phyloP scores from a whole-genome alignment of 1,140 invertebrate genomes.

The Bicyclus anynana region DNA sequence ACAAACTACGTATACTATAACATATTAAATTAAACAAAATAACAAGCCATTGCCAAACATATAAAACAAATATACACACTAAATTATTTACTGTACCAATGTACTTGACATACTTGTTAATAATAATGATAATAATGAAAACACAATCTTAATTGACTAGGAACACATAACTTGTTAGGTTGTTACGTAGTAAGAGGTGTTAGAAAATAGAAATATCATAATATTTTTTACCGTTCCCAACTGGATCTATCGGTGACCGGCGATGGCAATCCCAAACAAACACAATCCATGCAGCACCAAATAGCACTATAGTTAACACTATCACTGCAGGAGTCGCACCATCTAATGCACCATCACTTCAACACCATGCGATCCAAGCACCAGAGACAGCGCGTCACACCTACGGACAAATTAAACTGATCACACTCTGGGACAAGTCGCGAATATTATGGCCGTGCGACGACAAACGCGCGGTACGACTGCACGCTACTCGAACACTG shows the following conservation, averaged over 20 bases:
- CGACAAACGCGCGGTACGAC: slow-evolving; percentile 50
- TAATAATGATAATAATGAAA: not conserved
- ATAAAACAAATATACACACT: slow-evolving; percentile 5
- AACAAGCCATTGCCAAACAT: not conserved
- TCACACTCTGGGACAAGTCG: slow-evolving; percentile 42
- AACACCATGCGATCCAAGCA: slow-evolving; percentile 62
- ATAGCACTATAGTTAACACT: slow-evolving; percentile 71
- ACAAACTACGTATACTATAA: not conserved
- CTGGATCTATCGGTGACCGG: slow-evolving; percentile 64
- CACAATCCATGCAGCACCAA: slow-evolving; percentile 74
- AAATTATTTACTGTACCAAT: not conserved
- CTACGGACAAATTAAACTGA: slow-evolving; percentile 63
- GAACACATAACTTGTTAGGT: no score
- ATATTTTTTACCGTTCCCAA: slow-evolving; percentile 59
- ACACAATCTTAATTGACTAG: not conserved
- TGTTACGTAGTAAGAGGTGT: no score
- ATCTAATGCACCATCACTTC: slow-evolving; percentile 67
- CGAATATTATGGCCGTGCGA: slow-evolving; percentile 26
- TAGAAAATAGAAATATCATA: not conserved
- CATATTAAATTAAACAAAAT: not conserved
- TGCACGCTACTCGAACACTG: slow-evolving; percentile 67
- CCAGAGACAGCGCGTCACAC: slow-evolving; percentile 41
- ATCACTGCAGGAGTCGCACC: slow-evolving; percentile 62
- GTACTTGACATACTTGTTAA: slow-evolving; percentile 2
- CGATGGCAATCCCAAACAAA: slow-evolving; percentile 70